Percentiles rank a stretch among this genome's conserved stretches.
Evolutionary conservation across 1,140 invertebrate genomes (phyloP).

Genomic region (Drosophila lowei): DNA sequence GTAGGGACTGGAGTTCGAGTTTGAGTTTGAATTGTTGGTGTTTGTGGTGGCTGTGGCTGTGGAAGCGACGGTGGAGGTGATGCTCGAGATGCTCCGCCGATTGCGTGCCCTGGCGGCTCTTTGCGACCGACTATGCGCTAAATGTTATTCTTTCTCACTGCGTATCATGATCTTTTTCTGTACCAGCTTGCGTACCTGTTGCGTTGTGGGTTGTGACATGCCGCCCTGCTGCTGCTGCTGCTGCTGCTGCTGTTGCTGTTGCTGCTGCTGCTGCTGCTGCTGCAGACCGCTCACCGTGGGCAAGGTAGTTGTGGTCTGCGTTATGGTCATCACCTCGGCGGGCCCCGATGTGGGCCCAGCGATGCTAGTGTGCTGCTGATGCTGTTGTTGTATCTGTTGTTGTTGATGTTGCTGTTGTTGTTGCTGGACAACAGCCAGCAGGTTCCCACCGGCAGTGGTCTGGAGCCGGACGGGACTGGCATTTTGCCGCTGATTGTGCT

Average conservation of each 20-base stretch:
- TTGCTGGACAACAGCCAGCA: constrained; percentile 84
- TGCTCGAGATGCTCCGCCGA: constrained; percentile 51
- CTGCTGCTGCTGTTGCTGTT: no score
- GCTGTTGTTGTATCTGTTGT: constrained; percentile 64
- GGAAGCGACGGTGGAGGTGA: constrained; percentile 30
- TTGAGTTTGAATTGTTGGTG: constrained; percentile 13
- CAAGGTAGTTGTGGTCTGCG: constrained; percentile 62
- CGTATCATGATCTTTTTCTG: constrained; percentile 83
- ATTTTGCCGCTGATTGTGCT: constrained; percentile 83
- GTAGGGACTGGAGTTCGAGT: no score
- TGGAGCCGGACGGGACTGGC: constrained; percentile 84
- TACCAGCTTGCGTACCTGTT: constrained; percentile 82
- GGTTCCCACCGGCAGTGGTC: constrained; percentile 83
- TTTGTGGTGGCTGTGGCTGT: constrained; percentile 38
- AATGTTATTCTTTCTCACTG: constrained; percentile 80
- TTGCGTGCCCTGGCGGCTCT: constrained; percentile 49
- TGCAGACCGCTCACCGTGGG: constrained; percentile 65
- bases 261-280: constrained; percentile 55
- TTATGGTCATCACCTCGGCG: constrained; percentile 76
- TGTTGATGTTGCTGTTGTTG: constrained; percentile 59
- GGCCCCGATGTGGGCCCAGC: constrained; percentile 53
- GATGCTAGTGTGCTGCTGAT: constrained; percentile 53
- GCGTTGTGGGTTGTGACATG: constrained; percentile 61
- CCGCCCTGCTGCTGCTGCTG: constrained; percentile 49
- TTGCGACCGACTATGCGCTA: constrained; percentile 35